Percentiles rank a stretch among this genome's conserved stretches.
These are phyloP conservation scores for Lasius fuliginosus DNA, from an alignment of 2,888 invertebrate species.

Conservation along the genomic window DNA sequence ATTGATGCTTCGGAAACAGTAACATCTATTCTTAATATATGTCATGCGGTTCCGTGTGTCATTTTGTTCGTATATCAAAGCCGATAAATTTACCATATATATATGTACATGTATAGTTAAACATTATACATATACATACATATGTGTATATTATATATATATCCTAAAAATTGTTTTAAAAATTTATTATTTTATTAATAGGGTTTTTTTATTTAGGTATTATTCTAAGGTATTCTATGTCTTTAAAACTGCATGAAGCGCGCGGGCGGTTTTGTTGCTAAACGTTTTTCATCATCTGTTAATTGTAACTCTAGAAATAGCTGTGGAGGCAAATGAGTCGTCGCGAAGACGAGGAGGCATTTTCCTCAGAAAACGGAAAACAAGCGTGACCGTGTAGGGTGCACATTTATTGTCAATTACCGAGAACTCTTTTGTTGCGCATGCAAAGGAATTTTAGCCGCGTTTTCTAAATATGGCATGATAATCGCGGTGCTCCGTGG, in stretches of 20 bases:
- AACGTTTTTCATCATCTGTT: constrained; percentile 27
- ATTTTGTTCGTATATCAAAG: constrained; percentile 52
- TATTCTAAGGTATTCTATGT: neutral
- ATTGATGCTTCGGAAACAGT: constrained; percentile 74
- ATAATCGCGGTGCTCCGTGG: constrained; percentile 65
- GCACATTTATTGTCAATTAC: constrained; percentile 69
- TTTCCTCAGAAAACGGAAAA: constrained; percentile 66
- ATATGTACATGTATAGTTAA: no score
- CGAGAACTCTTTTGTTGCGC: constrained; percentile 26
- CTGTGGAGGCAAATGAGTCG: constrained; percentile 50
- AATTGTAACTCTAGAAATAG: constrained; percentile 9
- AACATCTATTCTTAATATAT: constrained; percentile 64
- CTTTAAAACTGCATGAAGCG: neutral
- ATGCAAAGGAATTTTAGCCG: constrained; percentile 47
- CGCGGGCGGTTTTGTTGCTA: neutral
- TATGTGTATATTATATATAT: neutral
- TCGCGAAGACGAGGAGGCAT: constrained; percentile 46
- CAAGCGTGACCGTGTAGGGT: constrained; percentile 67
- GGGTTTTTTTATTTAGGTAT: neutral
- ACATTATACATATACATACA: no score
- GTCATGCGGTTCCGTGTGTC: constrained; percentile 41
- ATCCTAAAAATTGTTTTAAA: neutral
- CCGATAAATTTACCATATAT: constrained; percentile 23
- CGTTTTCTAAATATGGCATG: constrained; percentile 64
- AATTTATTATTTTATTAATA: constrained; percentile 14